Evolutionary conservation across 2,113 vertebrate genomes (phyloP).

Genomic region (Zeus faber): DNA sequence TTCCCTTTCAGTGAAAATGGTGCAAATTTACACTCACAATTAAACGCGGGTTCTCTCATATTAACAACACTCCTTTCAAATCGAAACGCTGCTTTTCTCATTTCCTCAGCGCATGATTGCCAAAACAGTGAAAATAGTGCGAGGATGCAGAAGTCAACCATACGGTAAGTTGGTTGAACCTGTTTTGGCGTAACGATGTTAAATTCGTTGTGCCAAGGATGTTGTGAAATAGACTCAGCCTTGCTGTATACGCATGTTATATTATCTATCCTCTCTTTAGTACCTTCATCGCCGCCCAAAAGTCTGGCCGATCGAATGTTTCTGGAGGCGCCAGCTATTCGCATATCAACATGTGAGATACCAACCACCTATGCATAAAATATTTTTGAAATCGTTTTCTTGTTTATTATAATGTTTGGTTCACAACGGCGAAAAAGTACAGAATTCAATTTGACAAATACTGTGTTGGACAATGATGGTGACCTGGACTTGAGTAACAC

Average conservation of each 20-base stretch:
- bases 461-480: no score
- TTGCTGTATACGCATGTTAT: not conserved
- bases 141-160: conserved; percentile 81
- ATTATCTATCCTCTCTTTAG: conserved; percentile 53
- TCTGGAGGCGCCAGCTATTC: conserved; percentile 76
- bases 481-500: no score
- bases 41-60: not conserved
- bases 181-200: no score
- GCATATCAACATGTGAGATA: conserved; percentile 84
- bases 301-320: conserved; percentile 84
- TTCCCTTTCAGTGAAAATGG: no score
- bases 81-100: not conserved
- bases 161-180: conserved; percentile 67
- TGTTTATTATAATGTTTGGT: no score
- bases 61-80: not conserved
- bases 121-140: conserved; percentile 82
- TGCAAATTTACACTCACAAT: no score
- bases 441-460: no score
- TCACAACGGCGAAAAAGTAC: no score
- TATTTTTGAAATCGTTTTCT: no score
- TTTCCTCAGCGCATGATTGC: conserved; percentile 87
- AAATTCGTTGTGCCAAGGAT: not conserved
- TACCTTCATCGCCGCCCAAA: conserved; percentile 86
- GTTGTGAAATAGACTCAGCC: no score
- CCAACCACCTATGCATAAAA: no score